These are phyloP conservation scores for Sesamia nonagrioides DNA, from an alignment of 1,140 invertebrate genomes.

Conservation along the genomic window DNA sequence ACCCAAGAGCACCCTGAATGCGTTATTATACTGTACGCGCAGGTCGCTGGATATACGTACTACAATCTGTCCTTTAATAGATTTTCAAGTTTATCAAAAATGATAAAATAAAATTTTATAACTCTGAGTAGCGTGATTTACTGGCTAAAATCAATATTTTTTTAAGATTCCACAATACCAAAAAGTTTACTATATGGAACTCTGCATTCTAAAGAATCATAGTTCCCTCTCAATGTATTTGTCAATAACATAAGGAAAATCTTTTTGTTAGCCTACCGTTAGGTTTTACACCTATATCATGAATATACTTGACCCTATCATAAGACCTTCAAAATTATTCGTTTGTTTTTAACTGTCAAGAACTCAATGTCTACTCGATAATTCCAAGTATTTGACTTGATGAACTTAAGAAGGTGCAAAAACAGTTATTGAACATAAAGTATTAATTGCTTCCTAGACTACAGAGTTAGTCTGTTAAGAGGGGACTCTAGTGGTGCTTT, in stretches of 20 bases:
- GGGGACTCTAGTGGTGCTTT: no score
- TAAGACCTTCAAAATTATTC: not conserved
- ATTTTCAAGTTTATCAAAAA: no score
- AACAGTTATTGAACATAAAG: not conserved
- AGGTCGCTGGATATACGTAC: no score
- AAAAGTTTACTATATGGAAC: no score
- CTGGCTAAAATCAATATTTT: no score
- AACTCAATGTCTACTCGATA: not conserved
- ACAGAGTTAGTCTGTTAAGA: not conserved
- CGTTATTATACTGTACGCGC: no score
- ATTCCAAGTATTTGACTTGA: slow-evolving; percentile 16
- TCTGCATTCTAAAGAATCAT: no score
- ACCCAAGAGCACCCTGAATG: no score
- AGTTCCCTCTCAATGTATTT: not conserved
- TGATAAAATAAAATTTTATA: no score
- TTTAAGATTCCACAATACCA: no score
- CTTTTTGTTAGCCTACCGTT: not conserved
- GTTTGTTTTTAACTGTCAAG: slow-evolving; percentile 8
- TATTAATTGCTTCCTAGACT: not conserved
- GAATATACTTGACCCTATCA: not conserved
- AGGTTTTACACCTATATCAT: not conserved
- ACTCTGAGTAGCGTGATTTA: no score
- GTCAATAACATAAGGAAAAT: not conserved
- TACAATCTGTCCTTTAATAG: no score
- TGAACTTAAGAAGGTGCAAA: not conserved